Evolutionary conservation across 2,113 vertebrate species (phyloP).

Genomic region (Haemorhous mexicanus): DNA sequence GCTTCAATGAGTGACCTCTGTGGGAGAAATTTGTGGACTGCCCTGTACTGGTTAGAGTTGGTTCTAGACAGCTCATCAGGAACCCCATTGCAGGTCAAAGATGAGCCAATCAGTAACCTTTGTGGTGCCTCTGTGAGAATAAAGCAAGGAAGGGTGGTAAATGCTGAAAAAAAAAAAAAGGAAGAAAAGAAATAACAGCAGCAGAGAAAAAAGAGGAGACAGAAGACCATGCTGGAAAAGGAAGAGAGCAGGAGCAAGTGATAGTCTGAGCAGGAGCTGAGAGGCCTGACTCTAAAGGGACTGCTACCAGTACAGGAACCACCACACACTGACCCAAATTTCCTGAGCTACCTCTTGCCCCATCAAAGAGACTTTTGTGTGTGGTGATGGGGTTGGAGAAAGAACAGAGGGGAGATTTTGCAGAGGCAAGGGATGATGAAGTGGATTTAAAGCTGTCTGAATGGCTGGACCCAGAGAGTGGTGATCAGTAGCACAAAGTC

Average conservation of each 20-base stretch:
- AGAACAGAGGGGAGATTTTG: background rate
- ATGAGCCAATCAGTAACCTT: background rate
- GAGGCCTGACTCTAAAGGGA: background rate
- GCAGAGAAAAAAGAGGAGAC: background rate
- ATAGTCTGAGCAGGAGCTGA: background rate
- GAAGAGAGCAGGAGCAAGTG: background rate
- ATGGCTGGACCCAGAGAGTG: background rate
- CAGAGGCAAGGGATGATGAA: background rate
- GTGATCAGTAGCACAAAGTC: background rate
- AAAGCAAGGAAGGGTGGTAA: background rate
- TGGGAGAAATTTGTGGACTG: background rate
- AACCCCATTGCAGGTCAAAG: background rate
- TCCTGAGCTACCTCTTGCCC: background rate
- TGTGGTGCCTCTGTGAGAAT: background rate
- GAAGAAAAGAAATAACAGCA: background rate
- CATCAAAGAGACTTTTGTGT: background rate
- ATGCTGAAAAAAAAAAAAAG: background rate
- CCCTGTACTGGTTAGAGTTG: background rate
- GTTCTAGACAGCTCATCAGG: background rate
- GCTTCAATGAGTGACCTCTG: background rate
- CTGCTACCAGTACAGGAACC: background rate
- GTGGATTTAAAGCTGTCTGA: background rate
- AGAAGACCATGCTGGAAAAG: background rate
- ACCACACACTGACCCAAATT: background rate
- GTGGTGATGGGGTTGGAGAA: background rate